Base-by-base conservation (phyloP, 2,888 invertebrate species). In the Gasteruption jaculator region DNA sequence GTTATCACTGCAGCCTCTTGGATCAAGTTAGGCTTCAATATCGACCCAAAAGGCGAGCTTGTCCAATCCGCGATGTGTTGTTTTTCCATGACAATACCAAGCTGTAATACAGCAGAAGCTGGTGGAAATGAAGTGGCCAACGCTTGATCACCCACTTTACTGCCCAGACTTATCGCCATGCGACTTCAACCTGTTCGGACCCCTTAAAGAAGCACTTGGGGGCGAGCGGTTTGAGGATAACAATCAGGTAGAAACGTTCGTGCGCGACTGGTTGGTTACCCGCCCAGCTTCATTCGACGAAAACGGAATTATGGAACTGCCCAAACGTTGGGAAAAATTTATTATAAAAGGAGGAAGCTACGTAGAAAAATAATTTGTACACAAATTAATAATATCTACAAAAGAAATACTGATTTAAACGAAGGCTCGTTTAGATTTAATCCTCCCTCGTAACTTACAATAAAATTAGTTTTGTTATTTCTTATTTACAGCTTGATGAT, bases 131-230 rank as follows among this genome's bases (percentile, higher is more conserved):
- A n/a, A n/a, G 8, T 52, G 41, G 47, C 31, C 27, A 22, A 16
- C 37, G 22, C 45, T 49, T 11, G 37, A 45, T 12, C 45, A 52
- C 36, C 41, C 49, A 34, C 53, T 52, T 7, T 56, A 52, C 45
- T 53, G 55, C 46, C 48, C 52, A 8, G 53, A 56, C 38, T 45
- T 58, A 43, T 55, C 58, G 33, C 56, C 56, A 34, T 56, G 51
- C 43, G 53, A 60, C 35, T 55, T 42, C 38, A 49, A 57, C 44
- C 22, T 58, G 46, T 57, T 58, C 49, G 53, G 58, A 25, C 52
- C 52, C 26, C 53, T 60, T 19, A 57, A 59, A 46, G 52, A 55
- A 48, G 52, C 38, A 15, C 45, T 58, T 10, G 54, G 54, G 51
- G 53, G 52, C 11, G 36, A 54, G 16, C 38, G 38, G 32, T 57